Conservation (phyloP, 2,888 invertebrate species). For the Allygus modestus region DNA sequence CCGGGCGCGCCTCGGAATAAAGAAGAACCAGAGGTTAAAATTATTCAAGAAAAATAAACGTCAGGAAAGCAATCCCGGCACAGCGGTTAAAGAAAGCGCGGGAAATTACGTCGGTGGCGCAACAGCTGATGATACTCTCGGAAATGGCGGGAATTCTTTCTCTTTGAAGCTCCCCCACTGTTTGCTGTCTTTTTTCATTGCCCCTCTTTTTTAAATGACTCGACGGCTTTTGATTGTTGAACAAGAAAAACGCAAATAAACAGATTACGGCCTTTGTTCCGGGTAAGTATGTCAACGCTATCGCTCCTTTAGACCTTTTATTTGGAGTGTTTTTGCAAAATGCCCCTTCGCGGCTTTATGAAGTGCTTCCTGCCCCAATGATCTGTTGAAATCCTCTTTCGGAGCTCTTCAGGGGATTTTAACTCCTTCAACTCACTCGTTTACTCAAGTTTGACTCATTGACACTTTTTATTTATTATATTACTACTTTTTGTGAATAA, state of each 20-base stretch:
- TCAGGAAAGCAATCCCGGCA: slow-evolving; percentile 40
- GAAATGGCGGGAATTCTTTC: slow-evolving; percentile 61
- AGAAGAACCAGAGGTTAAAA: slow-evolving; percentile 35
- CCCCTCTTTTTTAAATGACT: slow-evolving; percentile 55
- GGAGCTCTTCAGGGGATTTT: slow-evolving; percentile 1
- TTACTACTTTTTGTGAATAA: no score
- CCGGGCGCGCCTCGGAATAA: slow-evolving; percentile 27
- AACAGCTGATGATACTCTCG: slow-evolving; percentile 57
- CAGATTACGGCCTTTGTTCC: slow-evolving; percentile 57
- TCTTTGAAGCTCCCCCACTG: slow-evolving; percentile 60
- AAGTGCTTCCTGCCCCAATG: slow-evolving; percentile 16
- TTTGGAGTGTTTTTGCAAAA: slow-evolving; percentile 49
- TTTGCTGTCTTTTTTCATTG: slow-evolving; percentile 53
- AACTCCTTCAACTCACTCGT: not conserved
- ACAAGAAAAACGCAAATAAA: slow-evolving; percentile 58
- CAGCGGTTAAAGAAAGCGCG: slow-evolving; percentile 43
- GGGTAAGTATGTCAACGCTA: slow-evolving; percentile 45
- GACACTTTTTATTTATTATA: no score
- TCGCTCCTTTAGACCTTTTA: slow-evolving; percentile 35
- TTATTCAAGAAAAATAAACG: slow-evolving; percentile 52
- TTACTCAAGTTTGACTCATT: no score
- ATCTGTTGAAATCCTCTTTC: slow-evolving; percentile 7
- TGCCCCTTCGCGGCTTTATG: slow-evolving; percentile 46
- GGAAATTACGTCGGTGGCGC: slow-evolving; percentile 50
- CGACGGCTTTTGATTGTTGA: slow-evolving; percentile 55